Conservation (phyloP, 2,888 invertebrate species). For the Apotomis capreana region DNA sequence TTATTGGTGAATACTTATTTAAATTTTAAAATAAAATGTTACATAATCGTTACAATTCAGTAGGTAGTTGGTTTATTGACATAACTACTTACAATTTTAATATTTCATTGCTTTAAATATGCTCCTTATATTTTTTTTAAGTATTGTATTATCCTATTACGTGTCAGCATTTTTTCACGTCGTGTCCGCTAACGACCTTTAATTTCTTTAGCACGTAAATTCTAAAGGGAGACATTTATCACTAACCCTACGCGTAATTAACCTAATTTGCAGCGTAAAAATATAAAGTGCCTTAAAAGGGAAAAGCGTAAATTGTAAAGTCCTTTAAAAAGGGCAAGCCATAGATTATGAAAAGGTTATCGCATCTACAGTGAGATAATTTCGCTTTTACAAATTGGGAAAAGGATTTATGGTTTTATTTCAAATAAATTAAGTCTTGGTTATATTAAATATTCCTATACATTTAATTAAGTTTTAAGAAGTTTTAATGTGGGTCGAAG, state of each 20-base stretch:
- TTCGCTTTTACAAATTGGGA: conserved; percentile 30
- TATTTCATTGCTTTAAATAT: background rate
- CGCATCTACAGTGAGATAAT: conserved; percentile 33
- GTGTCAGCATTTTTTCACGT: conserved; percentile 59
- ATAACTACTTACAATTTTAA: no score
- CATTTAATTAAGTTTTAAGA: no score
- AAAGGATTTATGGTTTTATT: background rate
- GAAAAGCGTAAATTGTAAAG: conserved; percentile 36
- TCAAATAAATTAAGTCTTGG: no score
- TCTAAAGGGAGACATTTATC: conserved; percentile 70
- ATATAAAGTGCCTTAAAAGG: conserved; percentile 44
- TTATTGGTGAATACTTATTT: no score
- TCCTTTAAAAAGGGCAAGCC: conserved; percentile 35
- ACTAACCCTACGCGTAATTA: conserved; percentile 69
- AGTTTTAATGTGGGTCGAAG: no score
- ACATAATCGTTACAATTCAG: no score
- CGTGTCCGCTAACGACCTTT: conserved; percentile 60
- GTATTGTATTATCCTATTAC: conserved; percentile 23
- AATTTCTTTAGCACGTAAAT: conserved; percentile 67
- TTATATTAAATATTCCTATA: no score
- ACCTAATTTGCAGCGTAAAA: conserved; percentile 62
- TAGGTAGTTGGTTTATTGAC: no score
- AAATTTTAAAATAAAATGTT: no score
- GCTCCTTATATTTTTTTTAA: background rate
- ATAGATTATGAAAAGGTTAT: conserved; percentile 41